phyloP scores from a whole-genome alignment of 2,888 invertebrate species.

The Theodoxus fluviatilis region DNA sequence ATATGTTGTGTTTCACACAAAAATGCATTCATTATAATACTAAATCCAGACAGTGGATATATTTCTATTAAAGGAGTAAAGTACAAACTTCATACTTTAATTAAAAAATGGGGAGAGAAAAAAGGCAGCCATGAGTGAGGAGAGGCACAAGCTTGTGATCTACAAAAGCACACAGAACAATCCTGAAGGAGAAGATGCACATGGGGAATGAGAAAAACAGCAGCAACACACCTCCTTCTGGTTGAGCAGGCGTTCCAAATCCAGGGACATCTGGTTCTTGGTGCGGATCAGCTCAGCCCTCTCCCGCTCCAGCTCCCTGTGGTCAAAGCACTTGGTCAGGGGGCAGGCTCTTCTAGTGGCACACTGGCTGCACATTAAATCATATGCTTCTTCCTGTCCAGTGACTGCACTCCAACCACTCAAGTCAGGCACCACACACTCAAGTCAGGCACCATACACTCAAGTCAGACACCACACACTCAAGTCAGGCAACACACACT shows the following conservation, averaged over 20 bases:
- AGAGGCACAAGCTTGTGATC: too few relatives aligned
- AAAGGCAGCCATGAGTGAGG: not conserved
- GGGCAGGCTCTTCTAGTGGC: too few relatives aligned
- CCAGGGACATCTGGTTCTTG: slow-evolving; percentile 61
- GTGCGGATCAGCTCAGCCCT: slow-evolving; percentile 44
- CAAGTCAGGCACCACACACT: too few relatives aligned
- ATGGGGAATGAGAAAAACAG: not conserved
- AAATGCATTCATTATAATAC: not conserved
- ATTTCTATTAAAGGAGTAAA: not conserved
- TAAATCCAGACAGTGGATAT: not conserved
- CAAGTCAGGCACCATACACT: too few relatives aligned
- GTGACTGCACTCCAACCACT: too few relatives aligned
- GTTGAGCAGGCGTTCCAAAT: slow-evolving; percentile 59
- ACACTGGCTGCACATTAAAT: too few relatives aligned
- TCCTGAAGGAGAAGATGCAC: not conserved
- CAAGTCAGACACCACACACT: too few relatives aligned
- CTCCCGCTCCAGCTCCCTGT: slow-evolving; percentile 54
- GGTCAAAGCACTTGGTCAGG: too few relatives aligned
- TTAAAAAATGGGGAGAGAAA: not conserved
- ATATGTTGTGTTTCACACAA: slow-evolving; percentile 8
- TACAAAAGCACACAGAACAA: too few relatives aligned
- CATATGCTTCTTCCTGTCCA: too few relatives aligned
- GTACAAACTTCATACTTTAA: slow-evolving; percentile 9
- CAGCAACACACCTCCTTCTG: slow-evolving; percentile 53
- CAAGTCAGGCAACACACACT: too few relatives aligned